Evolutionary conservation across 2,113 vertebrate genomes (phyloP), one percentile per base, ranked within the genome.

Genomic region (Ornithorhynchus anatinus): DNA sequence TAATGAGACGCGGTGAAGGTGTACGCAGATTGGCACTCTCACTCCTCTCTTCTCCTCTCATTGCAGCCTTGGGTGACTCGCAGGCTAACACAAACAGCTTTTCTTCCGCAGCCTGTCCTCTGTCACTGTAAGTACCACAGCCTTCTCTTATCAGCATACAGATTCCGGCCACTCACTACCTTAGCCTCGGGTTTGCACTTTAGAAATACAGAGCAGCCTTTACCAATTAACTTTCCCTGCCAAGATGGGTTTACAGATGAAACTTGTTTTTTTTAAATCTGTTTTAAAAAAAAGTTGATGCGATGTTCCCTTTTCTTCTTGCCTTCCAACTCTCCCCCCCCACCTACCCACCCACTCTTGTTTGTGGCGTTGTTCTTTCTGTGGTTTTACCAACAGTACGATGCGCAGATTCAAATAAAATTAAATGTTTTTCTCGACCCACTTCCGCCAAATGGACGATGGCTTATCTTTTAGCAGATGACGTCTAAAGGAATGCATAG

Each of bases 111-210:
- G 95, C 95, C 93, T 92, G 93, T 91, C 95, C 93, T 93, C 91
- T 95, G 91, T 92, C 93, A 92, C 94, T 97, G 97, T 98, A 97
- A 99, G 97, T 98, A 97, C 93, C 91, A 92, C 90, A 91, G 91
- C 89, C 91, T 95, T 96, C 94, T 95, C 88, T 92, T 92, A 88
- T 94, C 87, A 90, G 91, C 89, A 93, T 92, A 92, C 90, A 92
- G 90, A 93, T 89, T 88, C 89, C 86, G 89, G 88, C 87, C 87
- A 88, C 88, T 87, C 89, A 91, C 84, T 88, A 82, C 89, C 84
- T 85, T 82, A 79, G 72, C 80, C 84, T 88, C 54, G 76, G 91
- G 88, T 92, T 92, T 90, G 89, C 88, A 90, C 86, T 88, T 87
- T 86, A 85, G 85, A 85, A 86, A 84, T 65, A 87, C 88, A 87